Evolutionary conservation across 2,797 vertebrate species (phyloP).

Genomic region (Tolypeutes matacus): DNA sequence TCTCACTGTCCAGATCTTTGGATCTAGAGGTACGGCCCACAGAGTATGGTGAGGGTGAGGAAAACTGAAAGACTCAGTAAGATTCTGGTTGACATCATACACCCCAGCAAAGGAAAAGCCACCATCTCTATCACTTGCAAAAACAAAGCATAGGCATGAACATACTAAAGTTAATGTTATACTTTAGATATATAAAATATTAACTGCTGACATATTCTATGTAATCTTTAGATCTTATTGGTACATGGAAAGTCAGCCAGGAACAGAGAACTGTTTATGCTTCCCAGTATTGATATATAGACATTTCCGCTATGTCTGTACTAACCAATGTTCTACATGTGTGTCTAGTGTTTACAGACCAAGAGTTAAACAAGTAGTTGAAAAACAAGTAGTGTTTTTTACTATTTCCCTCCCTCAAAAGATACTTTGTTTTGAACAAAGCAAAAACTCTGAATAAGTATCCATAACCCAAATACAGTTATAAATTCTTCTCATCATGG

Average conservation of each 20-base stretch:
- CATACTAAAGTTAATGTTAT: not conserved
- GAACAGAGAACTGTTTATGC: not conserved
- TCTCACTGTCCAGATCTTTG: not conserved
- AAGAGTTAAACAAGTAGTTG: conserved; percentile 36
- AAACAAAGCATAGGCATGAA: not conserved
- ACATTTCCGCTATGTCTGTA: not conserved
- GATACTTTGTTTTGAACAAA: not conserved
- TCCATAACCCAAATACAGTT: not conserved
- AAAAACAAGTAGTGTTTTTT: not conserved
- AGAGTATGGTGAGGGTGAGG: not conserved
- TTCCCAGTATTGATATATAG: not conserved
- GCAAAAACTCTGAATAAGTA: conserved; percentile 34
- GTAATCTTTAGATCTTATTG: not conserved
- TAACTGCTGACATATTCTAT: not conserved
- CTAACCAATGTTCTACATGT: not conserved
- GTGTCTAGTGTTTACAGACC: not conserved
- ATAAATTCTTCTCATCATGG: not conserved
- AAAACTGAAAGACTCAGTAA: not conserved
- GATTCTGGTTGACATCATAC: not conserved
- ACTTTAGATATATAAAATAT: conserved; percentile 31
- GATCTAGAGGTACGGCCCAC: not conserved
- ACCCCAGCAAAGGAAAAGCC: not conserved
- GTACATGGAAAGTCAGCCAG: not conserved
- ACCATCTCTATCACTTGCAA: not conserved
- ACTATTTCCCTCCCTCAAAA: not conserved